phyloP scores from a whole-genome alignment of 2,888 invertebrate genomes.

The Metallyticus violacea region DNA sequence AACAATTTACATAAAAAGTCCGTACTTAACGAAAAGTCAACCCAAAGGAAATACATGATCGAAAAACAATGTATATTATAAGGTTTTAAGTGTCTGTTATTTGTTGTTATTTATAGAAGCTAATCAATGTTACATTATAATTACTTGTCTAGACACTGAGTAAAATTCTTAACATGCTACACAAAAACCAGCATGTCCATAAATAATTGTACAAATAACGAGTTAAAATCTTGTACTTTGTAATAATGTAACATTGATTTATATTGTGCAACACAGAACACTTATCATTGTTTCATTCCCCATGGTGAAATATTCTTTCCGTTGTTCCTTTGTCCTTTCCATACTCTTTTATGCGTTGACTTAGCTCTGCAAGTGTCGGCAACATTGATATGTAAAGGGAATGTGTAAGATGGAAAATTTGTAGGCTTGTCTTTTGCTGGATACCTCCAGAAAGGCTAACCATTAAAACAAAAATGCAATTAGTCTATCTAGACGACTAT shows the following conservation, averaged over 20 bases:
- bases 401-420: neutral
- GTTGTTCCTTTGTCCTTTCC: neutral
- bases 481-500: neutral
- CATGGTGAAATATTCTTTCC: neutral
- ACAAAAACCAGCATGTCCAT: neutral
- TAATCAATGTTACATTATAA: neutral
- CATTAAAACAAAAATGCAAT: neutral
- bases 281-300: neutral
- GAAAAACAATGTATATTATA: neutral
- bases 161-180: neutral
- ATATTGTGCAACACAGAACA: neutral
- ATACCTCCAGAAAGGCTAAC: neutral
- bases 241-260: neutral
- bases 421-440: neutral
- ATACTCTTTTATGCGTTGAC: neutral
- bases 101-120: neutral
- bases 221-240: neutral
- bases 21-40: neutral
- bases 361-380: no score
- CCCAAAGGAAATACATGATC: neutral
- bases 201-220: neutral
- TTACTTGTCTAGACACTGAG: neutral
- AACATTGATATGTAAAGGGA: neutral
- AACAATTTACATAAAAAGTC: neutral
- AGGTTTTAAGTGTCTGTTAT: neutral